phyloP scores from a whole-genome alignment of 2,888 invertebrate species.

The Lumbricus terrestris region DNA sequence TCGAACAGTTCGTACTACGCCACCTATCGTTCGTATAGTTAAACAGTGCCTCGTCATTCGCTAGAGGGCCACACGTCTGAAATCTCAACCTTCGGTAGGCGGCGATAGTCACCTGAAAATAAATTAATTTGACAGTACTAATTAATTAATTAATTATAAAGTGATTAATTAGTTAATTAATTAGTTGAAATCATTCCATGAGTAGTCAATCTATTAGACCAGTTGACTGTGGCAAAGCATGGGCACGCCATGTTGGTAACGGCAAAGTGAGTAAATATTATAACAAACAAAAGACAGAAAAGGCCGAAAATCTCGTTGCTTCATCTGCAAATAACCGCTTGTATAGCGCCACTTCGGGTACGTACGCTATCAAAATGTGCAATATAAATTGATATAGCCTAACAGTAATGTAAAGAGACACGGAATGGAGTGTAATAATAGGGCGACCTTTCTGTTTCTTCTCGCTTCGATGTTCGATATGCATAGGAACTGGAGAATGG shows the following conservation, averaged over 20 bases:
- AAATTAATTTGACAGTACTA: background rate
- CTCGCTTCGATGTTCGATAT: background rate
- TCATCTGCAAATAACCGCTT: no score
- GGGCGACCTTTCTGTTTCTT: background rate
- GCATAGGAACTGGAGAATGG: slow-evolving; percentile 21
- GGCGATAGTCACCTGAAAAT: background rate
- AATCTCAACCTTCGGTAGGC: background rate
- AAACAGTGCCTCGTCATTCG: background rate
- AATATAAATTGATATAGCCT: background rate
- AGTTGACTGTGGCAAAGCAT: no score
- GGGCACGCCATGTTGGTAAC: no score
- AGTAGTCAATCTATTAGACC: no score
- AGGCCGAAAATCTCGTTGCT: no score
- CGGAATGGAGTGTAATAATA: background rate
- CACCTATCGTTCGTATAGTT: background rate
- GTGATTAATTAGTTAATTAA: no score
- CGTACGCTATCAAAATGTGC: background rate
- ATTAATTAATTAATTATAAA: background rate
- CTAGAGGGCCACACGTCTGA: background rate
- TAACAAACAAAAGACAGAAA: no score
- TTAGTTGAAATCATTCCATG: background rate
- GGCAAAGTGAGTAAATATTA: no score
- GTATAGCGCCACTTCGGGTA: no score
- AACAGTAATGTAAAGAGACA: no score
- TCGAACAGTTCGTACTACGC: background rate